Conservation (phyloP, 2,113 vertebrate genomes). For the Orientallactaga bullata region DNA sequence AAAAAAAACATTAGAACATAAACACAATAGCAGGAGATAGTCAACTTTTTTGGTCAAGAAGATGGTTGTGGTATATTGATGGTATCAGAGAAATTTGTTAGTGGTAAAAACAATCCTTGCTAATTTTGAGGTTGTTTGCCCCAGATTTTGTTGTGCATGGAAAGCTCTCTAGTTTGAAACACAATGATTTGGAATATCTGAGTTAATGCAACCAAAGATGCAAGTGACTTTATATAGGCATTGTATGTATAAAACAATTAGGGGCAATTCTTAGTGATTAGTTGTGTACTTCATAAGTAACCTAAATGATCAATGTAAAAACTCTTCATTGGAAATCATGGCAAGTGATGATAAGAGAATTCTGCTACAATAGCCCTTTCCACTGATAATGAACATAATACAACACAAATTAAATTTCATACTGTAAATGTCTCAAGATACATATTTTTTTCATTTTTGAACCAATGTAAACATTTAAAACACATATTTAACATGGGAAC, state of each 20-base stretch:
- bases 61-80: not conserved
- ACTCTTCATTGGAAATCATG: conserved; percentile 1
- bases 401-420: not conserved
- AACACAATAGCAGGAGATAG: not conserved
- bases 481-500: not conserved
- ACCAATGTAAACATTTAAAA: not conserved
- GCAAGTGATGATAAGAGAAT: conserved; percentile 1
- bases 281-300: not conserved
- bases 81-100: not conserved
- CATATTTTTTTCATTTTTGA: too few relatives aligned
- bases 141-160: conserved; percentile 12
- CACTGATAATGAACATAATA: not conserved
- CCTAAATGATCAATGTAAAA: conserved; percentile 43
- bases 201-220: not conserved
- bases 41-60: not conserved
- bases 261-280: conserved; percentile 4
- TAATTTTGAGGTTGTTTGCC: conserved; percentile 42
- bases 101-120: not conserved
- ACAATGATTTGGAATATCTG: not conserved
- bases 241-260: conserved; percentile 22
- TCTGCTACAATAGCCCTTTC: not conserved
- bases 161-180: conserved; percentile 8
- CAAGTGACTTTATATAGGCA: not conserved
- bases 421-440: conserved; percentile 19
- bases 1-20: not conserved